These are phyloP conservation scores for Hypomesus transpacificus DNA, from an alignment of 2,113 vertebrate species.

Conservation along the genomic window DNA sequence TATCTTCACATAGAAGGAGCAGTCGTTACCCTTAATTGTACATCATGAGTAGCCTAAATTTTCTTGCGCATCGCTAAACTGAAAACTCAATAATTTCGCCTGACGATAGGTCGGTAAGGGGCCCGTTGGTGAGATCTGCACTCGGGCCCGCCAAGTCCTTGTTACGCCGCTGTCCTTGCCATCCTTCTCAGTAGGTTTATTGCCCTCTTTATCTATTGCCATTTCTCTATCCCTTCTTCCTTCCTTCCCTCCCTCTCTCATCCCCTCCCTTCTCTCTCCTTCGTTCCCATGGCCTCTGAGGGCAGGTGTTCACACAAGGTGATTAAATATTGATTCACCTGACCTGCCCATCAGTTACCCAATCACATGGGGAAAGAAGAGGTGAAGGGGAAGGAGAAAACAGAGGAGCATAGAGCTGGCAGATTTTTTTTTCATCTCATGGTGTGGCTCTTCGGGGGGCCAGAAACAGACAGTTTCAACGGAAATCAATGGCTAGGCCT, in stretches of 20 bases:
- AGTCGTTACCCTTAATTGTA: no score
- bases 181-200: neutral
- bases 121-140: no score
- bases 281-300: neutral
- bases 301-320: conserved; percentile 3
- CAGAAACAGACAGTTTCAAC: conserved; percentile 2
- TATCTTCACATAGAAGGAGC: no score
- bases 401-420: neutral
- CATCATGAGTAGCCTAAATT: no score
- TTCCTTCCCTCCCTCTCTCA: neutral
- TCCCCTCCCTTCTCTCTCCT: neutral
- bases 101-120: no score
- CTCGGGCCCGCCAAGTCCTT: no score
- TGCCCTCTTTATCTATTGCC: neutral
- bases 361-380: neutral
- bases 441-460: conserved; percentile 7
- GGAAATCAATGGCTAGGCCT: conserved; percentile 29
- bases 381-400: neutral
- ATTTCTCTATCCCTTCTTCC: neutral
- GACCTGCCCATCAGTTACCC: neutral
- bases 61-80: no score
- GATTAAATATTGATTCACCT: neutral
- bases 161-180: no score
- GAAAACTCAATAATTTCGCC: no score
- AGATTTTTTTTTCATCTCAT: conserved; percentile 24